Percentiles rank a stretch among this genome's conserved stretches.
Evolutionary conservation across 2,888 invertebrate genomes (phyloP).

Genomic region (Spatulosminthurus flaviceps): DNA sequence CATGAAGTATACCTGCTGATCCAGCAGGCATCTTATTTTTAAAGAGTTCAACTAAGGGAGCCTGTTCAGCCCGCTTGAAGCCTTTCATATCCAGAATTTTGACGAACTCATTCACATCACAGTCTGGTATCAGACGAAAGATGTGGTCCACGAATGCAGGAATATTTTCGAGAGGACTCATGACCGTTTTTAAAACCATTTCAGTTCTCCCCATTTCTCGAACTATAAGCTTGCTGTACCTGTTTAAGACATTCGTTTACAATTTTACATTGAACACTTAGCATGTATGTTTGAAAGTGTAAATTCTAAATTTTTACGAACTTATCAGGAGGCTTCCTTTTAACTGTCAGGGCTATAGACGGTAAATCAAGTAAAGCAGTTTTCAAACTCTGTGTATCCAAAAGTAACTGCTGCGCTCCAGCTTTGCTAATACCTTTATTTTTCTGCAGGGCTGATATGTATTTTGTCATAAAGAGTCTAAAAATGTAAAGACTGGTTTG

Average conservation of each 20-base stretch:
- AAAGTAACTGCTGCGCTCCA: slow-evolving; percentile 92
- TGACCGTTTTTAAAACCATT: slow-evolving; percentile 98
- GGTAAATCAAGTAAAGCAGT: slow-evolving; percentile 94
- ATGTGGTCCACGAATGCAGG: slow-evolving; percentile 88
- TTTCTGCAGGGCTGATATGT: slow-evolving; percentile 87
- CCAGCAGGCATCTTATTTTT: slow-evolving; percentile 55
- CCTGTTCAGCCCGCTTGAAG: slow-evolving; percentile 60
- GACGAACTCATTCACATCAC: slow-evolving; percentile 88
- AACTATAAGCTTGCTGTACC: slow-evolving; percentile 76
- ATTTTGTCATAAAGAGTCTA: slow-evolving; percentile 92
- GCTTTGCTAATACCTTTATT: slow-evolving; percentile 88
- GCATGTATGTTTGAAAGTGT: too few species aligned
- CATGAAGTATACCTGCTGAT: slow-evolving; percentile 45
- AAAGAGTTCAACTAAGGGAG: slow-evolving; percentile 59
- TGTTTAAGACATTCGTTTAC: slow-evolving; percentile 61
- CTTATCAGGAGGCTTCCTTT: slow-evolving; percentile 87
- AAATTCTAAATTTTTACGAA: slow-evolving; percentile 67
- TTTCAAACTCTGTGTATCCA: slow-evolving; percentile 94
- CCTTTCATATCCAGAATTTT: slow-evolving; percentile 95
- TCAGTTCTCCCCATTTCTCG: slow-evolving; percentile 97
- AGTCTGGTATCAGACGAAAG: slow-evolving; percentile 83
- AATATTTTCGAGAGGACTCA: slow-evolving; percentile 87
- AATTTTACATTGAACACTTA: too few species aligned
- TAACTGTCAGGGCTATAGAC: slow-evolving; percentile 87
- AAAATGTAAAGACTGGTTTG: slow-evolving; percentile 51